Evolutionary conservation across 2,888 invertebrate genomes (phyloP), one percentile per base, ranked within the genome.

Genomic region (Ichneumoninae sp.): DNA sequence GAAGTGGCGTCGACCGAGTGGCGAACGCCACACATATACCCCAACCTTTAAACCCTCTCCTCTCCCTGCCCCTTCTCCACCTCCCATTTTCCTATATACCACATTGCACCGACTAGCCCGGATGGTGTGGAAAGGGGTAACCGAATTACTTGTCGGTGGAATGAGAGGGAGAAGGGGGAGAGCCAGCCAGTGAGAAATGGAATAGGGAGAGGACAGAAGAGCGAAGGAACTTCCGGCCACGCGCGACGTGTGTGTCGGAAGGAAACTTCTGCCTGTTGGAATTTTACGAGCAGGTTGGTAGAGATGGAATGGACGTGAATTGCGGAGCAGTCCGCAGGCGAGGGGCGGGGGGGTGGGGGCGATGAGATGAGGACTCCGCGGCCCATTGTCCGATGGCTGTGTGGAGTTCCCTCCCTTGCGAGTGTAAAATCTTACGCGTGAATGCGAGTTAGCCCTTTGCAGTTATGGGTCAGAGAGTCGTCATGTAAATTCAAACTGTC

Each of bases 91-190:
- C 40, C 26, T 68, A 68, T 36, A 65, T 36, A 54, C 33, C 5
- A 57, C 40, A 40, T 65, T 66, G 57, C 57, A 68, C 75, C 65
- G 74, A 22, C 13, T 57, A 26, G 22, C 62, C 47, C 57, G 72
- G 83, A 77, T 86, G 86, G 80, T 83, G 82, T 75, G 83, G 76
- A 82, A 72, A 80, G 85, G 86, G 83, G 80, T 88, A 88, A 89
- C 87, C 87, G 86, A 88, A 89, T 89, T 89, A 83, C 86, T 66
- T 68, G 65, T 80, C 79, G 85, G 83, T 83, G 83, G 84, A 87
- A 86, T 84, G 88, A 86, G 85, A 69, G 66, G 79, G 81, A 81
- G 54, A 54, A 54, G 10, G 22, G 19, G 1, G 19, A 10, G 33
- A 19, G 10, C 52, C 70, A 75, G 57, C 40, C 65, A 10, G 54